A percentile compares a stretch with the other conserved stretches of the same genome.
Conservation (phyloP, 2,888 invertebrate genomes). For the Fragum fragum region DNA sequence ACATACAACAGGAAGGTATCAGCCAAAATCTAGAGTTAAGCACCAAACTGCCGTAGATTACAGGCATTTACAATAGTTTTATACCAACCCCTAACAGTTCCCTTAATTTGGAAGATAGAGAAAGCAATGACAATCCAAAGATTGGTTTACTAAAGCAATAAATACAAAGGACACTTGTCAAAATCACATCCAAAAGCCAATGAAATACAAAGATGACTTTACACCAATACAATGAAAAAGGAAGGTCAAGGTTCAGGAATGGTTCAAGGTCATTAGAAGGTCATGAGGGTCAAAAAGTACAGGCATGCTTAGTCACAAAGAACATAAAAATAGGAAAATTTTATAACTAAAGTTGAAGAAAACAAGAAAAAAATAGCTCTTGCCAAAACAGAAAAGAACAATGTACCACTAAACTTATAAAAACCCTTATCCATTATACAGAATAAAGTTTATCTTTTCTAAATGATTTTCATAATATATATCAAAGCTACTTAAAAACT, state of each 20-base stretch:
- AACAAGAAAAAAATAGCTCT: not conserved
- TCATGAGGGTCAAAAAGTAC: conserved; percentile 53
- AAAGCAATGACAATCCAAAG: too few relatives aligned
- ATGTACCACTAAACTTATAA: not conserved
- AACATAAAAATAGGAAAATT: conserved; percentile 16
- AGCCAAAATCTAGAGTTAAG: too few relatives aligned
- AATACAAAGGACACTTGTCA: too few relatives aligned
- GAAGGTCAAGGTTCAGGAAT: conserved; percentile 14
- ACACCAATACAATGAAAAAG: not conserved
- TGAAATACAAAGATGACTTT: not conserved
- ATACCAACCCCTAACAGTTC: too few relatives aligned
- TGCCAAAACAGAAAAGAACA: not conserved
- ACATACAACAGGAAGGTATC: too few relatives aligned
- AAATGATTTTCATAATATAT: not conserved
- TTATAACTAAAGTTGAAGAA: conserved; percentile 1
- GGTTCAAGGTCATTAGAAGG: conserved; percentile 32
- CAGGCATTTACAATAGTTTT: too few relatives aligned
- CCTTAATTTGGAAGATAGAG: too few relatives aligned
- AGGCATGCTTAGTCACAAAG: conserved; percentile 65
- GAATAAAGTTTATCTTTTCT: not conserved
- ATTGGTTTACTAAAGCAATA: too few relatives aligned
- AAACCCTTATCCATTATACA: not conserved
- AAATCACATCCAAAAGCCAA: too few relatives aligned
- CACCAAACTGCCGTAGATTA: too few relatives aligned
- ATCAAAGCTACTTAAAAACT: not conserved